Percentiles rank a stretch among this genome's conserved stretches.
These are phyloP conservation scores for Spilogale gracilis DNA, from an alignment of 2,113 vertebrate species.

Conservation along the genomic window DNA sequence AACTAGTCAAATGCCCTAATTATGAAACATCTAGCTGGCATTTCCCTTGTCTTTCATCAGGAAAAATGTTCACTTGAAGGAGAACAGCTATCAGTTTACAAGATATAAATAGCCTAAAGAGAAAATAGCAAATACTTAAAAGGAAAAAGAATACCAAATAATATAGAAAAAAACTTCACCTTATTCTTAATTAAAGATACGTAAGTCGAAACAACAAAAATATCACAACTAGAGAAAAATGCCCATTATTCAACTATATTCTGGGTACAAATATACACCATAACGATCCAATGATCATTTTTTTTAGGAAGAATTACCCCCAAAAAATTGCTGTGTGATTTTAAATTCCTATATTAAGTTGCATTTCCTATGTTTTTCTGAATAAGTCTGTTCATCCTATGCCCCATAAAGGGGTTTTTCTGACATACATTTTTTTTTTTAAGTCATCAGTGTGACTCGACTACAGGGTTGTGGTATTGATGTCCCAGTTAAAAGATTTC, in stretches of 20 bases:
- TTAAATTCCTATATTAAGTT: background rate
- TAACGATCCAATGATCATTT: background rate
- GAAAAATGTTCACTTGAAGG: constrained; percentile 18
- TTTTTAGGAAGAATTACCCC: background rate
- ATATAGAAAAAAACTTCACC: constrained; percentile 12
- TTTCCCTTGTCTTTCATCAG: background rate
- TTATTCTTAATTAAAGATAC: background rate
- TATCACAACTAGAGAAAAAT: background rate
- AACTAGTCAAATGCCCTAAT: background rate
- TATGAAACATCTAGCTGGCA: constrained; percentile 1
- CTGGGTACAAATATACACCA: background rate
- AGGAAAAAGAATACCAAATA: background rate
- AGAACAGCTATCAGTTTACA: background rate
- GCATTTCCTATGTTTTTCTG: background rate
- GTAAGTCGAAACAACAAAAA: background rate
- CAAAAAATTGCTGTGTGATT: background rate
- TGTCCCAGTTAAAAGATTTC: constrained; percentile 7
- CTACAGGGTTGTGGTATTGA: background rate
- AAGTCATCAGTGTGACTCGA: background rate
- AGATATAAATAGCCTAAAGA: background rate
- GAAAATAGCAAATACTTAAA: constrained; percentile 9
- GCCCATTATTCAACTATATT: background rate
- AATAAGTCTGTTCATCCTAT: background rate
- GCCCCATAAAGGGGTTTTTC: background rate
- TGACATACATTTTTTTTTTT: background rate